Evolutionary conservation across 1,140 invertebrate genomes (phyloP).

Genomic region (Pseudomyrmex sp.): DNA sequence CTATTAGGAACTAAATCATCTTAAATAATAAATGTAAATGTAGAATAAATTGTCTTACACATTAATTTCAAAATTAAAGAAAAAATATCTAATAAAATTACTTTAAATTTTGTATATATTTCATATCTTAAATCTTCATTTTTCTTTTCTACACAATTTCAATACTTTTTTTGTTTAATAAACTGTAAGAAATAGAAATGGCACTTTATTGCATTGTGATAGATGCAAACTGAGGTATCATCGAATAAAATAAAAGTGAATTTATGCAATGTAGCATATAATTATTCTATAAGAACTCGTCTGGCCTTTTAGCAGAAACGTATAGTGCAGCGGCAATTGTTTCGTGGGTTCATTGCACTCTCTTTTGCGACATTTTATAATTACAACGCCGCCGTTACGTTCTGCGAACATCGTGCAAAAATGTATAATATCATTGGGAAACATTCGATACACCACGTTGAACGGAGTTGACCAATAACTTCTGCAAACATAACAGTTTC

Average conservation of each 20-base stretch:
- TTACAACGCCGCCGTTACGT: conserved; percentile 74
- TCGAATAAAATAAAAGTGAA: neutral
- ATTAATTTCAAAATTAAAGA: too few relatives aligned
- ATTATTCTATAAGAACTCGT: conserved; percentile 68
- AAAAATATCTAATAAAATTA: neutral
- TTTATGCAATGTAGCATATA: conserved; percentile 6
- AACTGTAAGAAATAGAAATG: neutral
- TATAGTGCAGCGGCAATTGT: conserved; percentile 32
- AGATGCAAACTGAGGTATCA: neutral
- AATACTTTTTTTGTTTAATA: too few relatives aligned
- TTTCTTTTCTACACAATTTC: too few relatives aligned
- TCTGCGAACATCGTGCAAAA: conserved; percentile 77
- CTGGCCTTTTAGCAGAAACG: conserved; percentile 58
- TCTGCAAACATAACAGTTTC: conserved; percentile 48
- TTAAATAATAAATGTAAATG: neutral
- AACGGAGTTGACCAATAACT: conserved; percentile 59
- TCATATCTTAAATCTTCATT: too few relatives aligned
- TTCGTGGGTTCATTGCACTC: conserved; percentile 78
- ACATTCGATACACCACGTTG: conserved; percentile 78
- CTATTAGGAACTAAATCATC: neutral
- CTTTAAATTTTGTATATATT: too few relatives aligned
- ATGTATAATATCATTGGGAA: conserved; percentile 75
- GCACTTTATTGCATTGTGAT: neutral
- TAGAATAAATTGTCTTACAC: neutral
- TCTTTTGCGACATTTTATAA: conserved; percentile 79